Evolutionary conservation across 2,113 vertebrate species (phyloP), one percentile per base, ranked within the genome.

Genomic region (Cavia porcellus): DNA sequence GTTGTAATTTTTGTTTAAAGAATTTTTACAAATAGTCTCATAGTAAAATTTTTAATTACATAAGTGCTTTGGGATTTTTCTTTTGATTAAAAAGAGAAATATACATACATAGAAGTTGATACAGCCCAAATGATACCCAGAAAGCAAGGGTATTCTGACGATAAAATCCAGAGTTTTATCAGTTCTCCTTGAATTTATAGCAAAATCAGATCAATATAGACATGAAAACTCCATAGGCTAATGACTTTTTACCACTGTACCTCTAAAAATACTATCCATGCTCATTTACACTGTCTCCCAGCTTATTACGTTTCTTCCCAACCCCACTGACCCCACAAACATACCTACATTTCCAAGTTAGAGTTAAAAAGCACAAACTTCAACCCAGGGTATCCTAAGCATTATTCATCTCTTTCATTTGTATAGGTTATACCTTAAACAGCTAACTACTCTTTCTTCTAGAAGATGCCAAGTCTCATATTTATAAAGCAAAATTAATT

Each of bases 1-100:
- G 72, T 32, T 94, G 22, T 79, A 50, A 70, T 80, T 93, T 95
- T 81, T 96, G 47, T 94, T 91, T 84, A 93, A 96, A 93, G 52
- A 45, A 72, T 64, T 84, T 70, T 80, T 20, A 90, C 59, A 94
- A 83, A 87, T 20, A 74, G 50, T 68, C 81, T 92, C 64, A 72
- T 45, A 92, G 74, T 87, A 89, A 83, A 89, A 62, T 38, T 86
- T 85, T 61, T 74, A 74, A 74, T 55, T 42, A 77, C 50, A 14
- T 75, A 50, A 91, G 77, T 86, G 72, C 52, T 85, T 92, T 50
- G 47, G 95, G 70, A 50, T 35, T 82, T 96, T 79, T 20, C 30
- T 85, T 95, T 95, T 97, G 57, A 88, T 72, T 47, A 77, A 47
- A 47, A 47, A 77, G 83, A 86, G 62, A 92, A 92, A 87, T 75